Evolutionary conservation across 2,113 vertebrate species (phyloP), one percentile per base, ranked within the genome.

Genomic region (Loxodonta africana): DNA sequence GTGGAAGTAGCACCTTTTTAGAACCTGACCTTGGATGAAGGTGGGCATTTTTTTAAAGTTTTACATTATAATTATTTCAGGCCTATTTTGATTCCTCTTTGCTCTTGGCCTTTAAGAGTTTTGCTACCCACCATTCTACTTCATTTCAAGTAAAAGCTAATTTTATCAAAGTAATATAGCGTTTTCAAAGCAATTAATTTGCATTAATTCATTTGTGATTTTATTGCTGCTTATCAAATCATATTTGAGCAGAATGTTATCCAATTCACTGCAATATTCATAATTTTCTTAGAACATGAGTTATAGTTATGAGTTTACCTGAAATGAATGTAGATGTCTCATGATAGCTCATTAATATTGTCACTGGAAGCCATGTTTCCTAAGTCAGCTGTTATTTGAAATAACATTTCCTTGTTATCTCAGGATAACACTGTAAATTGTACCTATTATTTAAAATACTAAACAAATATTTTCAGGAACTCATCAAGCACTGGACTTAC

Each of bases 381-480:
- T 82, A 90, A 41, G 88, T 95, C 92, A 94, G 80, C 15, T 83
- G 80, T 83, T 94, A 96, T 97, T 98, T 26, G 7, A 93, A 96
- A 86, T 87, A 97, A 62, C 53, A 63, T 92, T 97, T 92, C 94
- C 96, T 94, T 0, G 57, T 95, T 96, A 97, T 97, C 95, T 97
- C 93, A 94, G 96, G 53, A 96, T 96, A 96, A 91, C 96, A 97
- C 86, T 96, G 89, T 94, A 93, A 94, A 97, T 98, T 86, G 83
- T 94, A 88, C 80, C 69, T 97, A 94, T 98, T 98, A 97, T 80
- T 98, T 88, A 88, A 93, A 97, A 96, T 98, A 94, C 63, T 93
- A 97, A 92, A 44, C 96, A 98, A 98, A 98, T 98, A 98, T 97
- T 98, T 98, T 96, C 95, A 96, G 92, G 77, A 96, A 51, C 96